phyloP scores from a whole-genome alignment of 2,797 vertebrate species.

The Pithecia hirsuta region DNA sequence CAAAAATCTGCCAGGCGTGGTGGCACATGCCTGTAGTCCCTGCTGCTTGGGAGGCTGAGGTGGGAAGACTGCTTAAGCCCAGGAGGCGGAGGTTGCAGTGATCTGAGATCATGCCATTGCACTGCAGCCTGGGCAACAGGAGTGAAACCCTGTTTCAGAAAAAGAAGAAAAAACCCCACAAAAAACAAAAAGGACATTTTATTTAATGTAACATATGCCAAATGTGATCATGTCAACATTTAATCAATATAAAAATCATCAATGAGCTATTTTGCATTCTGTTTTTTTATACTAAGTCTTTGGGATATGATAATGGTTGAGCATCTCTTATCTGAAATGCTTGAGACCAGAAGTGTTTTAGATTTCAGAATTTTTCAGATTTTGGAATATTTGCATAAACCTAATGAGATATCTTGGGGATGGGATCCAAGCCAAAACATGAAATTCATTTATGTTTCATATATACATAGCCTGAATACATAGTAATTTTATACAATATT shows the following conservation, averaged over 20 bases:
- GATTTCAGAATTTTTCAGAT: not conserved
- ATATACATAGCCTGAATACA: not conserved
- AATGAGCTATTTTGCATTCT: not conserved
- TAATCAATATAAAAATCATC: not conserved
- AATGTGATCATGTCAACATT: not conserved
- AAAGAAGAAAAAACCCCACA: not conserved
- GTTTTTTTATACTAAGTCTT: not conserved
- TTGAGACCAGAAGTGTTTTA: not conserved
- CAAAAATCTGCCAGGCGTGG: not conserved
- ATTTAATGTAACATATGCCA: not conserved
- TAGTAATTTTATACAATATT: not conserved
- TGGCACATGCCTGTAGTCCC: not conserved
- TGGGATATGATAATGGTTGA: not conserved
- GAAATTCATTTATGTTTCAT: not conserved
- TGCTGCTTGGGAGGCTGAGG: not conserved
- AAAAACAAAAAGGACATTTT: not conserved
- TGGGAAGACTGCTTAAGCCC: not conserved
- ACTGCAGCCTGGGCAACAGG: not conserved
- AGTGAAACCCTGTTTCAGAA: not conserved
- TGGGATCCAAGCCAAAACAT: not conserved
- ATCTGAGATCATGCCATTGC: not conserved
- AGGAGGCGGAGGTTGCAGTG: not conserved
- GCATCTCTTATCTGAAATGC: not conserved
- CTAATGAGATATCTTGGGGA: not conserved
- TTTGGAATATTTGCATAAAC: not conserved